Base-by-base conservation (phyloP, 2,888 invertebrate species). In the Tillus elongatus region DNA sequence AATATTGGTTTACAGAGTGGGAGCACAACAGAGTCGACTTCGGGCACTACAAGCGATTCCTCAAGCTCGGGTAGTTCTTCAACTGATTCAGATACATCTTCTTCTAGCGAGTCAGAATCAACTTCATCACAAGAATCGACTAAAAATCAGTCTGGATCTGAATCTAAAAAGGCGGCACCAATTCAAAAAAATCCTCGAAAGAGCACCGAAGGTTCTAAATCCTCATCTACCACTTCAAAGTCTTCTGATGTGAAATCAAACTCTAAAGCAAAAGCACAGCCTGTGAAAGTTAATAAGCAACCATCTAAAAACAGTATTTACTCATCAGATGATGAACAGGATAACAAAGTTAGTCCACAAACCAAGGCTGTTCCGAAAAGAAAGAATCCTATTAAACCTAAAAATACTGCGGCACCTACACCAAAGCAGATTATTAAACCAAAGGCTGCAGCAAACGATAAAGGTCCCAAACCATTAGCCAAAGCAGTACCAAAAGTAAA, bases 71-170 rank as follows among this genome's bases (percentile, higher is more conserved):
- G 76, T 26, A 79, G 78, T 40, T 79, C 79, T 0, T 75, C 82
- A 1, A 79, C 77, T 42, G 77, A 75, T 37, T 79, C 82, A 0
- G 82, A 76, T 27, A 79, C 80, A 2, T 80, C 75, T 0, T 78
- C 75, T 2, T 76, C 78, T 26, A 80, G 78, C 50, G 85, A 82
- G 47, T 76, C 78, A 0, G 84, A 84, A 44, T 79, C 82, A 1
- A 79, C 80, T 1, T 69, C 71, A 2, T 75, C 69, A 1, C 66
- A 63, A 38, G 68, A 66, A 27, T 69, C 60, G 2, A 50, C 53
- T 28, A 61, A 58, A 44, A 47, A 54, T 13, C 54, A 51, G 33
- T 49, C 61, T 2, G 57, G 49, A 27, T 35, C 55, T 15, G 61
- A 64, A 42, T 45, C 50, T 26, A 67, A 67, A 43, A 63, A 61